These are phyloP conservation scores for Craniophora ligustri DNA, from an alignment of 2,888 invertebrate genomes.

Conservation along the genomic window DNA sequence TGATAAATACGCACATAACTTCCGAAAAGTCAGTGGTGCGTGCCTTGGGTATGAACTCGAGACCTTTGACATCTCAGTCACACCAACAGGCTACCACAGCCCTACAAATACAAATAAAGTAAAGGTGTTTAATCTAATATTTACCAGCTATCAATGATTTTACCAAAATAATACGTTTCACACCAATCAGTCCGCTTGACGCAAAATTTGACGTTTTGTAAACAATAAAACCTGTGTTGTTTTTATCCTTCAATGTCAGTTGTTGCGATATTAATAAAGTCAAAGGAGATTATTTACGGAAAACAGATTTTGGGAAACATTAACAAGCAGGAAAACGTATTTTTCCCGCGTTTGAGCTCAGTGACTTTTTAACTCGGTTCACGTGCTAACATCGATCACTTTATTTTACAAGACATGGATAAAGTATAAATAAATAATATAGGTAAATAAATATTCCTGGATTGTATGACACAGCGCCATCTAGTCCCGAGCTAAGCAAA, in stretches of 20 bases:
- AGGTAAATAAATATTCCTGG: no score
- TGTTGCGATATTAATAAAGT: slow-evolving; percentile 12
- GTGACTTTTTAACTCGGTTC: slow-evolving; percentile 6
- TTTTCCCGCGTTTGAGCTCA: slow-evolving; percentile 14
- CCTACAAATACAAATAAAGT: no score
- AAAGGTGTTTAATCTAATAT: no score
- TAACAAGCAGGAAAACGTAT: slow-evolving; percentile 15
- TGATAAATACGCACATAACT: no score
- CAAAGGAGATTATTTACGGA: slow-evolving; percentile 9
- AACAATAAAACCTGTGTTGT: slow-evolving; percentile 12
- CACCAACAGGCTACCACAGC: no score
- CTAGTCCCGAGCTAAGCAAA: no score
- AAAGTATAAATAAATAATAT: no score
- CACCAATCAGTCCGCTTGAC: background rate
- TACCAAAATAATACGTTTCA: background rate
- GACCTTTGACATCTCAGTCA: no score
- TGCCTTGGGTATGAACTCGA: no score
- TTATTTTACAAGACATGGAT: no score
- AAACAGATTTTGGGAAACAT: slow-evolving; percentile 18
- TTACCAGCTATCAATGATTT: background rate
- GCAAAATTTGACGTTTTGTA: background rate
- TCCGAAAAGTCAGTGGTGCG: no score
- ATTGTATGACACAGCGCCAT: no score
- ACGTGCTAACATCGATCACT: slow-evolving; percentile 7
- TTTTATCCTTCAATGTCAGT: background rate